phyloP scores from a whole-genome alignment of 2,113 vertebrate species.

The Corythoichthys intestinalis region DNA sequence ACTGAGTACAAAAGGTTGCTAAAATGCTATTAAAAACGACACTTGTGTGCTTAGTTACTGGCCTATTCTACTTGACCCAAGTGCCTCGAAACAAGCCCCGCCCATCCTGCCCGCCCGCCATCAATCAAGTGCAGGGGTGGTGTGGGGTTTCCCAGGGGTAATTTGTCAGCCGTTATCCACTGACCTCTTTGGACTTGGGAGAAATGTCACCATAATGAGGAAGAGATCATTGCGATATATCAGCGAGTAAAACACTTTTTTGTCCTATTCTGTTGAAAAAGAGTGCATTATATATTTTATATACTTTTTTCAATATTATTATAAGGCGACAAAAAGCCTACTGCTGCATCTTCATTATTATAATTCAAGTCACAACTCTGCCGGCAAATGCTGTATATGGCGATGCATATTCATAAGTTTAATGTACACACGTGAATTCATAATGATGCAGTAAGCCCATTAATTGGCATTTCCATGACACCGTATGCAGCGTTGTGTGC shows the following conservation, averaged over 20 bases:
- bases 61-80: background rate
- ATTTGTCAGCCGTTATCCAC: constrained; percentile 69
- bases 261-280: background rate
- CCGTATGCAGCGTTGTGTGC: constrained; percentile 27
- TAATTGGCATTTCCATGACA: constrained; percentile 67
- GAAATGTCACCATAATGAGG: background rate
- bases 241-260: background rate
- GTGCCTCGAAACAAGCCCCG: constrained; percentile 20
- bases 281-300: background rate
- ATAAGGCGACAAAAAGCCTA: constrained; percentile 29
- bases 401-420: constrained; percentile 81
- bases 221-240: background rate
- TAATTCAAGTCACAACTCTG: constrained; percentile 75
- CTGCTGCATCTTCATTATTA: constrained; percentile 37
- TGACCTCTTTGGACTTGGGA: constrained; percentile 28
- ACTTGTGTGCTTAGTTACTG: background rate
- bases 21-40: background rate
- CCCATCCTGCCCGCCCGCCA: constrained; percentile 31
- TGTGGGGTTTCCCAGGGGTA: constrained; percentile 21
- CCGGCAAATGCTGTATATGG: constrained; percentile 64
- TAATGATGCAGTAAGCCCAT: constrained; percentile 70
- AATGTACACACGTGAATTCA: constrained; percentile 73
- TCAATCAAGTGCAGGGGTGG: constrained; percentile 51
- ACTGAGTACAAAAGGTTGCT: background rate
- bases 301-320: constrained; percentile 18